Conservation (phyloP, 2,797 vertebrate species). For the Cichlasoma orientale region DNA sequence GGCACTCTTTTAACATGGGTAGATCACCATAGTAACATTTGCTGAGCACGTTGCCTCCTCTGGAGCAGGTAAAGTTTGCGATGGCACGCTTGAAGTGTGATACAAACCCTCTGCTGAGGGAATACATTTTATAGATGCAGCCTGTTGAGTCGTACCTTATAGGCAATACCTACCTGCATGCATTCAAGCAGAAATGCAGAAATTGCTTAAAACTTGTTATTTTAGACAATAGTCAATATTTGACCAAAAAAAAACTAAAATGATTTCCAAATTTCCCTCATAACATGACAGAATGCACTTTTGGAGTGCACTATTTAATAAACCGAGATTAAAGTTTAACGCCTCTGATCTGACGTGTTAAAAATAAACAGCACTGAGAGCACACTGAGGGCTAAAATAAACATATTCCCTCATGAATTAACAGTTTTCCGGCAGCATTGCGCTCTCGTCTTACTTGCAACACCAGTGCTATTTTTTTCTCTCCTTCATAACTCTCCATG, state of each 20-base stretch:
- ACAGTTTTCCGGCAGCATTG: not conserved
- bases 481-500: not conserved
- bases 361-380: not conserved
- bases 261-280: not conserved
- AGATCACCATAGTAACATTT: not conserved
- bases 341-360: not conserved
- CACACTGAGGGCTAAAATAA: not conserved
- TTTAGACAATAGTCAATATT: too few relatives aligned
- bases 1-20: not conserved
- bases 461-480: not conserved
- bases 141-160: too few relatives aligned
- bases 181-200: too few relatives aligned
- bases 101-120: not conserved
- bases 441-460: not conserved
- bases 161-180: too few relatives aligned
- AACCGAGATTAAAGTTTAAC: not conserved
- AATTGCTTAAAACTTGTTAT: too few relatives aligned
- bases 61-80: not conserved
- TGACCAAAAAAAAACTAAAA: too few relatives aligned
- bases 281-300: not conserved
- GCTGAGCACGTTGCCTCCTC: too few relatives aligned
- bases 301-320: not conserved
- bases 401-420: not conserved
- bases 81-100: not conserved
- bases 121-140: not conserved